These are phyloP conservation scores for Leuctra nigra DNA, from an alignment of 2,888 invertebrate genomes.

Conservation along the genomic window DNA sequence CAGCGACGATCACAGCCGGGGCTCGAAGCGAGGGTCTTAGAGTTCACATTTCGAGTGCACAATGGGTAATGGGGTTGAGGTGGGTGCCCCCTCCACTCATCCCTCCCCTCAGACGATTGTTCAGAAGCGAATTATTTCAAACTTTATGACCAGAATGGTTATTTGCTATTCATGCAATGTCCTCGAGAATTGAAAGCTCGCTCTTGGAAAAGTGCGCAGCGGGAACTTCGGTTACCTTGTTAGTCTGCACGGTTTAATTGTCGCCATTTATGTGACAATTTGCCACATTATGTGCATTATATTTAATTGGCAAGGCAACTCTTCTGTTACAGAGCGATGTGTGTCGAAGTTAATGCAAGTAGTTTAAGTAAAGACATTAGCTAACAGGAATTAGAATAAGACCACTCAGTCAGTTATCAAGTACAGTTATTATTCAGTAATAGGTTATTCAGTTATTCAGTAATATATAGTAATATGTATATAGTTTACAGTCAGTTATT, in stretches of 20 bases:
- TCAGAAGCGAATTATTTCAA: neutral
- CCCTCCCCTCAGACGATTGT: slow-evolving; percentile 1
- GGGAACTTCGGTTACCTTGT: neutral
- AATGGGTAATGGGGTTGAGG: slow-evolving; percentile 3
- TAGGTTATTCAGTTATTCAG: too few relatives aligned
- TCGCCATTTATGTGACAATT: neutral
- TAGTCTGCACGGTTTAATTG: neutral
- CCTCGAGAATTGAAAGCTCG: neutral
- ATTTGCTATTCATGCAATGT: slow-evolving; percentile 14
- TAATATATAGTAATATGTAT: too few relatives aligned
- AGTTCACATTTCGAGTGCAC: neutral
- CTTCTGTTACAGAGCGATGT: too few relatives aligned
- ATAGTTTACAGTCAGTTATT: too few relatives aligned
- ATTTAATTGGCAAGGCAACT: too few relatives aligned
- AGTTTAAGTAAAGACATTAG: too few relatives aligned
- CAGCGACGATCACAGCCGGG: neutral
- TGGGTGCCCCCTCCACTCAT: too few relatives aligned
- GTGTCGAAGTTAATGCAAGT: too few relatives aligned
- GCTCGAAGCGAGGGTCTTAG: slow-evolving; percentile 2
- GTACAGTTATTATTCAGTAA: too few relatives aligned
- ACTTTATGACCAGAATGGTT: slow-evolving; percentile 1
- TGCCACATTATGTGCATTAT: too few relatives aligned
- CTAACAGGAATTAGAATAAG: too few relatives aligned
- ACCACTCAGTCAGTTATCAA: too few relatives aligned
- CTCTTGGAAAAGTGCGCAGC: neutral